These are phyloP conservation scores for Cotesia glomerata DNA, from an alignment of 1,140 invertebrate genomes.

Conservation along the genomic window DNA sequence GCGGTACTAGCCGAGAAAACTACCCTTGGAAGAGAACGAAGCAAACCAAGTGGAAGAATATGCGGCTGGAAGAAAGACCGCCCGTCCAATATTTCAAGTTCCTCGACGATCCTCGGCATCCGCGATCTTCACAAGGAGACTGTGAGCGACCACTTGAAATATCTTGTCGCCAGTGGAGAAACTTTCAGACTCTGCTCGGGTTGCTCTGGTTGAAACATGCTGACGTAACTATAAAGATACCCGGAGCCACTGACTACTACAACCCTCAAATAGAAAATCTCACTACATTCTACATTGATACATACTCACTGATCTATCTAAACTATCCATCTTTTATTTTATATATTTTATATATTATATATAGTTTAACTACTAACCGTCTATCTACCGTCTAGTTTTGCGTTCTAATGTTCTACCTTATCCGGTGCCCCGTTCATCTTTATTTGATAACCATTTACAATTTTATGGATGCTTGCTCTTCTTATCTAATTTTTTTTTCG, in stretches of 20 bases:
- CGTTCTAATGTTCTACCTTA: too few species aligned
- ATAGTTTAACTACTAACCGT: too few species aligned
- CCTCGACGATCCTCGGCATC: slow-evolving; percentile 23
- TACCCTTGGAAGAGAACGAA: slow-evolving; percentile 4
- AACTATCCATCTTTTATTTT: too few species aligned
- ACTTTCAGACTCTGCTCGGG: slow-evolving; percentile 39
- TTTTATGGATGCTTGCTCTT: too few species aligned
- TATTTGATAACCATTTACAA: too few species aligned
- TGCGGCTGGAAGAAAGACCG: slow-evolving; percentile 39
- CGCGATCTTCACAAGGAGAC: slow-evolving; percentile 23
- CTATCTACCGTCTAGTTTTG: too few species aligned
- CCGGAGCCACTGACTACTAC: neutral
- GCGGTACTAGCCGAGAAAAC: slow-evolving; percentile 1
- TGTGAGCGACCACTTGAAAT: slow-evolving; percentile 42
- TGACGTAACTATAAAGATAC: slow-evolving; percentile 40
- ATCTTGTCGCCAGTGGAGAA: slow-evolving; percentile 41
- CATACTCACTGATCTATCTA: too few species aligned
- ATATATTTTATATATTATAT: too few species aligned
- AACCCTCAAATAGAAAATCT: too few species aligned
- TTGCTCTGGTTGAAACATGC: slow-evolving; percentile 38
- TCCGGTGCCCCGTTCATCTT: too few species aligned
- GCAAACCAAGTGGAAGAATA: slow-evolving; percentile 38
- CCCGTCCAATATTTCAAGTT: slow-evolving; percentile 38
- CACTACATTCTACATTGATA: too few species aligned
- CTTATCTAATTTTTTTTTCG: too few species aligned